A percentile compares a stretch with the other conserved stretches of the same genome.
These are phyloP conservation scores for Brachionus koreanus DNA, from an alignment of 1,140 invertebrate species.

Conservation along the genomic window DNA sequence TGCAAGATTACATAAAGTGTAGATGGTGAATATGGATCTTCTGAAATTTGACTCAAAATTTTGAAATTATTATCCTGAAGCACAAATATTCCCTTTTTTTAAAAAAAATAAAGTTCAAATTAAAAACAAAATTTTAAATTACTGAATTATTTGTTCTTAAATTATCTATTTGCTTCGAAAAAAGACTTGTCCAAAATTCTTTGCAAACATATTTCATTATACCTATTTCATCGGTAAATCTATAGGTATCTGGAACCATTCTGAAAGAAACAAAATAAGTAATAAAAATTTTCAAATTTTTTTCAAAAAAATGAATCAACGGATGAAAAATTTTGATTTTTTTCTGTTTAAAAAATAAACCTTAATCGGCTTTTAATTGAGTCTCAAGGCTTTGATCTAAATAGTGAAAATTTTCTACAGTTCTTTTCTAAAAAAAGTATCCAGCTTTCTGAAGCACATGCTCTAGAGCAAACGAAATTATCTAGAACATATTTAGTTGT, in stretches of 20 bases:
- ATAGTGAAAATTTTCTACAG: too few species aligned
- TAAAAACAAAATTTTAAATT: background rate
- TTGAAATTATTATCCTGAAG: conserved; percentile 40
- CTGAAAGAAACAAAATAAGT: background rate
- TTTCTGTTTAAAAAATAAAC: too few species aligned
- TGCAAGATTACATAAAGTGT: background rate
- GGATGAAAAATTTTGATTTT: too few species aligned
- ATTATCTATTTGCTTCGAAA: conserved; percentile 40
- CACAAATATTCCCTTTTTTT: conserved; percentile 27
- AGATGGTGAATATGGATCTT: background rate
- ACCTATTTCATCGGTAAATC: conserved; percentile 32
- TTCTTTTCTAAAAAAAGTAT: too few species aligned
- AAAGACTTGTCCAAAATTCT: conserved; percentile 37
- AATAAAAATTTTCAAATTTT: background rate
- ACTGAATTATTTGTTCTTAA: conserved; percentile 36
- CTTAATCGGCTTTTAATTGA: too few species aligned
- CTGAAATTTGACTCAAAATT: conserved; percentile 14
- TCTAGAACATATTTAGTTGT: too few species aligned
- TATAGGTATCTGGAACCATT: conserved; percentile 19
- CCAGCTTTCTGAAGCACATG: too few species aligned
- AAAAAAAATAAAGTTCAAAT: background rate
- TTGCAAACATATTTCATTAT: conserved; percentile 43
- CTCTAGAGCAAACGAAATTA: too few species aligned
- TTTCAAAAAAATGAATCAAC: too few species aligned
- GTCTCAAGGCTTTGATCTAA: too few species aligned